phyloP scores from a whole-genome alignment of 2,888 invertebrate species.

The Corythucha ciliata region DNA sequence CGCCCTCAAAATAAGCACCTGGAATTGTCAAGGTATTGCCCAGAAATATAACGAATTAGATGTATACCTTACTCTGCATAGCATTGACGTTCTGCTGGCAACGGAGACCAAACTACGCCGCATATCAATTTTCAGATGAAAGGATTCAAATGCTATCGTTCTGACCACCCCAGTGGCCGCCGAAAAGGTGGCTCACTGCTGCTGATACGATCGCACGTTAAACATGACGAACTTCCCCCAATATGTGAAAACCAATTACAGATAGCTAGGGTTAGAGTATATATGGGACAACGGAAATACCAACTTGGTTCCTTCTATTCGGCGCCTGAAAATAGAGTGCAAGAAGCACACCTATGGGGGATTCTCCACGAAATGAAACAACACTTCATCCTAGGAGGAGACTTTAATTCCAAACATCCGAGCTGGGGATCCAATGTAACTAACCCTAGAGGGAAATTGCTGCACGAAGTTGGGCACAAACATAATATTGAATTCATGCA shows the following conservation, averaged over 20 bases:
- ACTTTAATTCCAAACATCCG: too few relatives aligned
- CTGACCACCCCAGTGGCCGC: conserved; percentile 1
- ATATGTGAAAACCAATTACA: conserved; percentile 3
- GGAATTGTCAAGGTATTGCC: conserved; percentile 4
- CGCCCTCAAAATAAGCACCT: conserved; percentile 1
- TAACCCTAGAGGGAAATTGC: too few relatives aligned
- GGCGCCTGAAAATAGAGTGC: conserved; percentile 1
- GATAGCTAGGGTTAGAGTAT: conserved; percentile 1
- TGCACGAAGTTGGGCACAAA: not conserved
- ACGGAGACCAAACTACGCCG: too few relatives aligned
- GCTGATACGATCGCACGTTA: not conserved
- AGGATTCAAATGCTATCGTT: not conserved
- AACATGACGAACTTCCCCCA: not conserved
- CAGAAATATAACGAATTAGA: not conserved
- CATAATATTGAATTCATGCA: conserved; percentile 3
- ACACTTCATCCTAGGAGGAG: conserved; percentile 2
- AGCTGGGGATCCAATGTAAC: too few relatives aligned
- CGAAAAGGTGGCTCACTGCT: not conserved
- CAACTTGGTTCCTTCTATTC: conserved; percentile 3
- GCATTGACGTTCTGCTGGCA: too few relatives aligned
- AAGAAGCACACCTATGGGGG: conserved; percentile 5
- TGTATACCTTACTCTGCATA: not conserved
- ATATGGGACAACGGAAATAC: not conserved
- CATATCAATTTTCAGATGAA: conserved; percentile 2
- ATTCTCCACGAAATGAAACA: not conserved